Evolutionary conservation across 2,888 invertebrate species (phyloP), one percentile per base, ranked within the genome.

Genomic region (Rhagonycha lutea): DNA sequence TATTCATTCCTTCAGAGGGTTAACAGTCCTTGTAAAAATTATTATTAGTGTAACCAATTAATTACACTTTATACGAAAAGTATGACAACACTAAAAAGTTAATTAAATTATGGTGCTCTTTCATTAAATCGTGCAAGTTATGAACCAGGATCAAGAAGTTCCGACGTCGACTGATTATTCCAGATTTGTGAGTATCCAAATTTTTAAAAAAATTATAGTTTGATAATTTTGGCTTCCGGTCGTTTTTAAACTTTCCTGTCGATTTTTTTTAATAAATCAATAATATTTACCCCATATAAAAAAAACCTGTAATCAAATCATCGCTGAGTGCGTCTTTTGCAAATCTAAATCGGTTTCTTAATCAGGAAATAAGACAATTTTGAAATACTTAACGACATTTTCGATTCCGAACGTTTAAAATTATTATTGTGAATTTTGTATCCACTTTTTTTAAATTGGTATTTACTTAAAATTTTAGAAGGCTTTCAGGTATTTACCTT

Each of bases 111-210:
- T 78, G 78, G 78, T 78, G 78, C 29, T 75, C n/a, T 29, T 14
- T 26, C 70, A 68, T 70, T 73, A 70, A 71, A 47, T 79, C 74
- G 76, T 72, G 75, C 75, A 76, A 83, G 84, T 83, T 77, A 87
- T 88, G 87, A 86, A 86, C 83, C 85, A 86, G 80, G 87, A 87
- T 79, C 88, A 88, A 82, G 87, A 88, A 83, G 87, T 87, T 77
- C 86, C 87, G 69, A 84, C 85, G 69, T 83, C 85, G 69, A 85
- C 84, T 80, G 87, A 88, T 78, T 81, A 87, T 72, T 83, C 86
- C 72, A 83, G 86, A 83, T 82, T 88, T 82, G 88, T 88, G 83
- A 87, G 87, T 87, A 68, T 14, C 29, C 4, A 18, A 62, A 18
- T 62, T 62, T 14, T 62, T 12, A 18, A 62, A 62, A 18, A 60